Conservation (phyloP, 2,888 invertebrate species). For the Hirtodrosophila confusa region DNA sequence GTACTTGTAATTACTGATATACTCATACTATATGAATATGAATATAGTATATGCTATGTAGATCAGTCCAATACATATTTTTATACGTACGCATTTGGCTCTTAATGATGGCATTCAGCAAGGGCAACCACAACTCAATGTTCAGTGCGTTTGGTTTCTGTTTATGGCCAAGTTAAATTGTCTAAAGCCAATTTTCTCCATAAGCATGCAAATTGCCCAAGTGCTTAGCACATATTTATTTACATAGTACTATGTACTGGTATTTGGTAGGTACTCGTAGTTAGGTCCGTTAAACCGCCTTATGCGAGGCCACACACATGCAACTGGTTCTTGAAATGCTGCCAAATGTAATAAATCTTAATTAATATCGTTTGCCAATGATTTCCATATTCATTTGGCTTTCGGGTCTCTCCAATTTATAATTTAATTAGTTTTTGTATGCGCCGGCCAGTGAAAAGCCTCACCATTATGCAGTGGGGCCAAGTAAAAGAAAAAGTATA, state of each 20-base stretch:
- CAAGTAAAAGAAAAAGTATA: slow-evolving; percentile 45
- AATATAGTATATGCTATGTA: neutral
- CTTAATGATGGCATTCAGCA: slow-evolving; percentile 42
- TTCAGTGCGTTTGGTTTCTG: slow-evolving; percentile 40
- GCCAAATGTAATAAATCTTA: slow-evolving; percentile 72
- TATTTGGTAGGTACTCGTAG: slow-evolving; percentile 13
- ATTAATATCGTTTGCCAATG: slow-evolving; percentile 68
- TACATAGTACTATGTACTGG: neutral
- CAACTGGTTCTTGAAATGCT: slow-evolving; percentile 46
- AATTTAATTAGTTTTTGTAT: slow-evolving; percentile 62
- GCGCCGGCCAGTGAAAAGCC: slow-evolving; percentile 10
- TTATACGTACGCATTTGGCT: slow-evolving; percentile 18
- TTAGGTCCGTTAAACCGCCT: slow-evolving; percentile 20
- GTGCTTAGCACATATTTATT: slow-evolving; percentile 20
- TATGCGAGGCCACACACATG: slow-evolving; percentile 44
- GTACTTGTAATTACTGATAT: too few species aligned
- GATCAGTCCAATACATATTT: slow-evolving; percentile 18
- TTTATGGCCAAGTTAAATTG: slow-evolving; percentile 60
- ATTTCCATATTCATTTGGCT: slow-evolving; percentile 57
- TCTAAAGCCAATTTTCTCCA: slow-evolving; percentile 54
- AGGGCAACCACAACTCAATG: slow-evolving; percentile 52
- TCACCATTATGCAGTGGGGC: slow-evolving; percentile 1
- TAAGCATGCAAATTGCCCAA: slow-evolving; percentile 59
- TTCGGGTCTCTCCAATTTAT: slow-evolving; percentile 57
- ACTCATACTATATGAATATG: too few species aligned